Percentiles rank a stretch among this genome's conserved stretches.
phyloP scores from a whole-genome alignment of 1,140 invertebrate species.

The Goniozus legneri region DNA sequence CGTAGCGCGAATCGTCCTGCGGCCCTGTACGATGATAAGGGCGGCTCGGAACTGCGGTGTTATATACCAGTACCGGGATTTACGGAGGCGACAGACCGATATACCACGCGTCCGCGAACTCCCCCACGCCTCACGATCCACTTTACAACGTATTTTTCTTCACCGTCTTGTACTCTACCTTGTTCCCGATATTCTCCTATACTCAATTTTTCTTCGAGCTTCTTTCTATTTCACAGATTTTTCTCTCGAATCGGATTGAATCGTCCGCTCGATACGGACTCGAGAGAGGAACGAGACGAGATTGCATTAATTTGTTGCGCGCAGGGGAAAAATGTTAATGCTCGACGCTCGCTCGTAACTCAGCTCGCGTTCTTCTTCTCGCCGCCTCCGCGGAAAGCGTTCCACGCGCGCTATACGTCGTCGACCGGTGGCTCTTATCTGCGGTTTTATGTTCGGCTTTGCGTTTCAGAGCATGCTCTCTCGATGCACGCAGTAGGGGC shows the following conservation, averaged over 20 bases:
- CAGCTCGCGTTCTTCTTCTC: conserved; percentile 16
- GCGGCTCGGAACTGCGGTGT: conserved; percentile 30
- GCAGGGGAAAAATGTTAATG: conserved; percentile 45
- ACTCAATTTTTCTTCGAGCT: too few species aligned
- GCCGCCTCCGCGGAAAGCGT: conserved; percentile 7
- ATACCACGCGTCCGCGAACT: conserved; percentile 26
- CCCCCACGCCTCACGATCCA: conserved; percentile 22
- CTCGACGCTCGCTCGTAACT: conserved; percentile 41
- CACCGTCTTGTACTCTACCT: too few species aligned
- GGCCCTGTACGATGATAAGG: conserved; percentile 38
- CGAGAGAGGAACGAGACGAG: conserved; percentile 35
- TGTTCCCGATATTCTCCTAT: too few species aligned
- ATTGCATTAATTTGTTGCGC: conserved; percentile 48
- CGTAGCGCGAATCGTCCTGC: too few species aligned
- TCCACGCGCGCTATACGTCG: conserved; percentile 4
- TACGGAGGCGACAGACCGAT: conserved; percentile 38
- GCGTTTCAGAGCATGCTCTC: conserved; percentile 35
- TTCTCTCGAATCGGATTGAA: too few species aligned
- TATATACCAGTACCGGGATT: conserved; percentile 34
- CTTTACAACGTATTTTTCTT: too few species aligned
- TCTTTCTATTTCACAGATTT: too few species aligned
- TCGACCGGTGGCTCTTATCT: conserved; percentile 37
- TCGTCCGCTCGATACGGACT: too few species aligned
- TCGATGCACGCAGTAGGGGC: too few species aligned
- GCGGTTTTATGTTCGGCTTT: conserved; percentile 45